Evolutionary conservation across 2,888 invertebrate species (phyloP), one percentile per base, ranked within the genome.

Genomic region (Xestoiulus laeticollis): DNA sequence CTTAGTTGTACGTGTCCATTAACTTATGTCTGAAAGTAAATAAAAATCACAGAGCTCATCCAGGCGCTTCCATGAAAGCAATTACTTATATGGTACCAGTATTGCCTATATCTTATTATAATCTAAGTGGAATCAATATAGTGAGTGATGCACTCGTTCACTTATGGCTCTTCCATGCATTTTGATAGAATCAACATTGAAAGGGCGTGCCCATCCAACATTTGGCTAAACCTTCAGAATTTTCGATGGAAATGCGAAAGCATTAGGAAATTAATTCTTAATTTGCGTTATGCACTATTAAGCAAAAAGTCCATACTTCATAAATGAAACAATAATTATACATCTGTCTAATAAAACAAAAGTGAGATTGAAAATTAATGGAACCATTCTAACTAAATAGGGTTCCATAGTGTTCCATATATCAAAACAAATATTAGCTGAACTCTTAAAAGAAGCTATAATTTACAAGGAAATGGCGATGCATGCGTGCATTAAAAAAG

Each of bases 81-180:
- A 78, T 78, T 78, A 78, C 78, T 78, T 78, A 78, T 78, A 78
- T 78, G 78, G 30, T 78, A 14, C 78, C 14, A 30, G 78, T 78
- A 78, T 78, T 78, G 78, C 78, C 78, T 78, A 78, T 78, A 78
- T 78, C 78, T 78, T 78, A 30, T 78, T 78, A 78, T 78, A 78
- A 78, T 78, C 78, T 78, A 78, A 78, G 78, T 78, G 78, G 78
- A 78, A 78, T 78, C 78, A 78, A 78, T 78, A 78, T 78, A 78
- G 78, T 78, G 78, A 78, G 78, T 78, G 78, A 78, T 78, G 78
- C 78, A 78, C 78, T 78, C 78, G 78, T 78, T 78, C 78, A 78
- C 78, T 78, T 78, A 78, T 78, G 78, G 78, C 78, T 78, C 78
- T 78, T 78, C 78, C 78, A 78, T 78, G 12, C 78, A 78, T 78